These are phyloP conservation scores for Idris sp. DNA, from an alignment of 1,140 invertebrate genomes.

Conservation along the genomic window DNA sequence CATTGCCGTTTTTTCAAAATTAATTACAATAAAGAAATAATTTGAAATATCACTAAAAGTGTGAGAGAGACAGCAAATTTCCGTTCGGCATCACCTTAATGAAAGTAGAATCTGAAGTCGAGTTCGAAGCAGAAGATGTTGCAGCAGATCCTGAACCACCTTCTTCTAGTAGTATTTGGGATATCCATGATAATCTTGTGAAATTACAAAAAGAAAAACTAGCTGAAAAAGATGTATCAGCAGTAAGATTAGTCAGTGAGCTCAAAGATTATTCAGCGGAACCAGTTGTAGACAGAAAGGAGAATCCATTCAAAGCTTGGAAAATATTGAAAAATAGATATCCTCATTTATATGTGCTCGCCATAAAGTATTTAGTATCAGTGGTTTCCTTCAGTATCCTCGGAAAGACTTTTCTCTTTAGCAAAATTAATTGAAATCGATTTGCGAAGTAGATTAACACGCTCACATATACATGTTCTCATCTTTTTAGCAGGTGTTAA, in stretches of 20 bases:
- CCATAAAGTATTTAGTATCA: slow-evolving; percentile 7
- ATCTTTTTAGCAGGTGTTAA: slow-evolving; percentile 10
- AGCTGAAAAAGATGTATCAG: background rate
- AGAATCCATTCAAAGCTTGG: slow-evolving; percentile 12
- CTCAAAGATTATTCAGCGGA: slow-evolving; percentile 3
- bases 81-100: too few relatives aligned
- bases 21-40: too few relatives aligned
- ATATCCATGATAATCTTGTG: slow-evolving; percentile 10
- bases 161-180: slow-evolving; percentile 14
- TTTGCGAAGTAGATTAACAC: slow-evolving; percentile 6
- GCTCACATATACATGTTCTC: background rate
- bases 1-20: too few relatives aligned
- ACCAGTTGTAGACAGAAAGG: slow-evolving; percentile 9
- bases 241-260: slow-evolving; percentile 1
- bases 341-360: slow-evolving; percentile 8
- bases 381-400: slow-evolving; percentile 9
- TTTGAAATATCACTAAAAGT: too few relatives aligned
- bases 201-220: background rate
- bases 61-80: too few relatives aligned
- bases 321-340: slow-evolving; percentile 1
- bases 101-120: background rate
- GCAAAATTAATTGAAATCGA: slow-evolving; percentile 4
- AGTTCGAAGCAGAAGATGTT: too few relatives aligned
- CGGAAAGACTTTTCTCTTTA: slow-evolving; percentile 17
- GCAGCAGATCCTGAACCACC: too few relatives aligned